phyloP scores from a whole-genome alignment of 1,140 invertebrate genomes.

The Zaprionus ornatus region DNA sequence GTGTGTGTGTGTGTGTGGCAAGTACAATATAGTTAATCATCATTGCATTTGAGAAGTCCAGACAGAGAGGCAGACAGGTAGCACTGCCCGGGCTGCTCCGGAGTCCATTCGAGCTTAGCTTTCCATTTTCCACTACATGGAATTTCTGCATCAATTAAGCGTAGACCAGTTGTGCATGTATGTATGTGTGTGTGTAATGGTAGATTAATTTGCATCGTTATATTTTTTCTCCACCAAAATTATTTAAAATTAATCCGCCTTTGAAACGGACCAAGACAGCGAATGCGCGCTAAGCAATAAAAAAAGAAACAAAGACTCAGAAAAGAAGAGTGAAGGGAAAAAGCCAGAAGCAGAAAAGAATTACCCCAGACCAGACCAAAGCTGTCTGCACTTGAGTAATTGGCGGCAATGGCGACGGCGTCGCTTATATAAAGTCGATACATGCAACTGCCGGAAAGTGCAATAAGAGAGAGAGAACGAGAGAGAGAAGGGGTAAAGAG shows the following conservation, averaged over 20 bases:
- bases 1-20: constrained; percentile 15
- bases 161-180: constrained; percentile 49
- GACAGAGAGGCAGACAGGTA: constrained; percentile 7
- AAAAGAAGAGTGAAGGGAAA: constrained; percentile 12
- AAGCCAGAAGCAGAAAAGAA: constrained; percentile 45
- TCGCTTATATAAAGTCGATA: constrained; percentile 66
- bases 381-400: constrained; percentile 66
- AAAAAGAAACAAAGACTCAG: constrained; percentile 29
- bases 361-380: constrained; percentile 38
- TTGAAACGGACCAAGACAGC: constrained; percentile 44
- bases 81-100: constrained; percentile 21
- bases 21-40: constrained; percentile 69
- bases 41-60: constrained; percentile 71
- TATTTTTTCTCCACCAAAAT: constrained; percentile 56
- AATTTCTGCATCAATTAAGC: constrained; percentile 80
- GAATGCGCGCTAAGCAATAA: constrained; percentile 67
- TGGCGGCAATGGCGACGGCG: constrained; percentile 44
- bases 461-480: constrained; percentile 6
- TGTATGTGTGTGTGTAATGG: constrained; percentile 3
- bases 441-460: constrained; percentile 54
- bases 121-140: constrained; percentile 62
- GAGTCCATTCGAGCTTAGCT: constrained; percentile 45
- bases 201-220: constrained; percentile 65
- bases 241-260: constrained; percentile 77
- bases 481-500: constrained; percentile 13